phyloP scores from a whole-genome alignment of 2,888 invertebrate species.

The Lepeophtheirus nordmannii region DNA sequence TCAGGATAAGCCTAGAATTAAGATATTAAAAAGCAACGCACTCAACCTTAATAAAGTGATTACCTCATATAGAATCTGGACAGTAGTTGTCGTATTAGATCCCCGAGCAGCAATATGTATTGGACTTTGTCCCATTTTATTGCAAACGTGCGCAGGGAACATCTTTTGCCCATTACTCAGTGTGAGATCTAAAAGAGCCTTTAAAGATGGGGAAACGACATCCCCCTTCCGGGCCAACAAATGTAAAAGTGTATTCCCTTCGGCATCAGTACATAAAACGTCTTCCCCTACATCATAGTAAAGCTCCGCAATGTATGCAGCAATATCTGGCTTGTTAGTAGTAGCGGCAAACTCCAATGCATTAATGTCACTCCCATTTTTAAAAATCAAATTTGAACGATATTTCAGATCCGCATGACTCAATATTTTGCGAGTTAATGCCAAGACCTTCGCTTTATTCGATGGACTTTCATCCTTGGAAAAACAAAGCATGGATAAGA shows the following conservation, averaged over 20 bases:
- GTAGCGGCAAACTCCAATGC: not conserved
- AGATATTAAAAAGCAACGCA: not conserved
- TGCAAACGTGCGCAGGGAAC: not conserved
- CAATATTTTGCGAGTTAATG: not conserved
- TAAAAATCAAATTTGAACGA: not conserved
- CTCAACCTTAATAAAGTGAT: no score
- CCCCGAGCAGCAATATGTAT: constrained; percentile 5
- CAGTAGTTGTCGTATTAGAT: no score
- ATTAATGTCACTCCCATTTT: not conserved
- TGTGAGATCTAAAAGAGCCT: not conserved
- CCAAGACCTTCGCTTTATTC: not conserved
- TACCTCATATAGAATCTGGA: no score
- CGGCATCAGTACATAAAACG: not conserved
- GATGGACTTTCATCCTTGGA: not conserved
- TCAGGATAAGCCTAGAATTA: not conserved
- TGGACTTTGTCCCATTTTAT: not conserved
- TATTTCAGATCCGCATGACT: not conserved
- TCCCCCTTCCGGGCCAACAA: constrained; percentile 10
- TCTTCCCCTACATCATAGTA: not conserved
- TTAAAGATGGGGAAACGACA: not conserved
- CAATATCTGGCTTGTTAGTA: constrained; percentile 2
- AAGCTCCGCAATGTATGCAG: constrained; percentile 4
- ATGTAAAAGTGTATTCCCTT: not conserved
- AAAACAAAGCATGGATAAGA: not conserved
- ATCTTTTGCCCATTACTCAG: not conserved